Percentiles rank a stretch among this genome's conserved stretches.
Evolutionary conservation across 2,888 invertebrate species (phyloP).

Genomic region (Crepidodera aurea): DNA sequence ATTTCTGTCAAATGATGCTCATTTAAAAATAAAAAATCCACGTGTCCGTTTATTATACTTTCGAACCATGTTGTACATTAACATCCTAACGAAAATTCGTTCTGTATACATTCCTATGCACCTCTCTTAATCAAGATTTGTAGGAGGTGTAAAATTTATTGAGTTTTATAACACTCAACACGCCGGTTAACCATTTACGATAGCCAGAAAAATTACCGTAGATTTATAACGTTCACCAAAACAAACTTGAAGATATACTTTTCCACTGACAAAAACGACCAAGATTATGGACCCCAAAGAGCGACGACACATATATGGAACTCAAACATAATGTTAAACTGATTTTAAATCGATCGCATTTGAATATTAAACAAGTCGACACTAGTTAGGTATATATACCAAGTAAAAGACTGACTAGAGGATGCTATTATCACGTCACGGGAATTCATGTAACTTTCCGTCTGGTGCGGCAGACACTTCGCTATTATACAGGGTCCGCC

Average conservation of each 20-base stretch:
- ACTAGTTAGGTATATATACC: not conserved
- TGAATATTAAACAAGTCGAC: conserved; percentile 48
- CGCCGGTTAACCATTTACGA: conserved; percentile 20
- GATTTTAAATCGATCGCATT: conserved; percentile 41
- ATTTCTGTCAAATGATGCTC: no score
- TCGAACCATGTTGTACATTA: no score
- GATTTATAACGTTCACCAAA: conserved; percentile 24
- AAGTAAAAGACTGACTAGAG: no score
- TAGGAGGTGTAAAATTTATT: conserved; percentile 27
- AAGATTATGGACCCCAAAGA: conserved; percentile 32
- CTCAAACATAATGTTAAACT: conserved; percentile 36
- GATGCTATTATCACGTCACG: no score
- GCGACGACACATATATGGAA: conserved; percentile 35
- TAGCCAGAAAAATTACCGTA: conserved; percentile 22
- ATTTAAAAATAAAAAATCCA: no score
- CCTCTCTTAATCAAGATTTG: conserved; percentile 19
- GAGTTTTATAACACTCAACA: conserved; percentile 22
- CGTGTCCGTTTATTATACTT: no score
- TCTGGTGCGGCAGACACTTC: no score
- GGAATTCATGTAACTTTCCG: no score
- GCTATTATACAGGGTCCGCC: no score
- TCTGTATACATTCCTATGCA: not conserved
- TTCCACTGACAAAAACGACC: conserved; percentile 16
- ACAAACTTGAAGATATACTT: conserved; percentile 18
- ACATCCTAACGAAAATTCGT: not conserved